A percentile compares a stretch with the other conserved stretches of the same genome.
These are phyloP conservation scores for Brachymystax lenok DNA, from an alignment of 2,797 vertebrate genomes.

Conservation along the genomic window DNA sequence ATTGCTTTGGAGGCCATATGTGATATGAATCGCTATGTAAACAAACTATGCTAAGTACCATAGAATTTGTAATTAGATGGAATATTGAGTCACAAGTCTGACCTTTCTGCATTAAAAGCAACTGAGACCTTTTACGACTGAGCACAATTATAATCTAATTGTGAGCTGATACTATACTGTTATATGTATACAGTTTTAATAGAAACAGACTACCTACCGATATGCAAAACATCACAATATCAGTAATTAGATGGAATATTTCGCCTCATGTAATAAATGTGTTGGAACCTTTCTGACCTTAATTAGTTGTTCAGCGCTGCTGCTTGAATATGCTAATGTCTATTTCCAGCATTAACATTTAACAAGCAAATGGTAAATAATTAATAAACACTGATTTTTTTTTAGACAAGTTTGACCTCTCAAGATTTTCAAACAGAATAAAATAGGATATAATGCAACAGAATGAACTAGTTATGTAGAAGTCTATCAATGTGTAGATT, in stretches of 20 bases:
- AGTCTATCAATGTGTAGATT: too few relatives aligned
- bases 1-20: conserved; percentile 18
- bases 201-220: not conserved
- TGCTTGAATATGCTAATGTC: not conserved
- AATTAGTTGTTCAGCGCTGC: not conserved
- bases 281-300: not conserved
- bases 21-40: not conserved
- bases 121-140: not conserved
- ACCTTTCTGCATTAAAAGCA: not conserved
- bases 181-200: not conserved
- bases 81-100: not conserved
- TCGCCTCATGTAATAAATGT: too few relatives aligned
- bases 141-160: not conserved
- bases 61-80: not conserved
- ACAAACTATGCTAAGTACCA: not conserved
- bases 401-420: too few relatives aligned
- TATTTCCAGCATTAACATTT: too few relatives aligned
- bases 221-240: not conserved
- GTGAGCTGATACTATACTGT: not conserved
- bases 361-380: too few relatives aligned
- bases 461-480: too few relatives aligned
- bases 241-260: not conserved
- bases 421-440: too few relatives aligned
- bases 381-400: too few relatives aligned
- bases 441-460: too few relatives aligned